Percentiles rank a stretch among this genome's conserved stretches.
Conservation (phyloP, 2,797 vertebrate genomes). For the Artibeus jamaicensis region DNA sequence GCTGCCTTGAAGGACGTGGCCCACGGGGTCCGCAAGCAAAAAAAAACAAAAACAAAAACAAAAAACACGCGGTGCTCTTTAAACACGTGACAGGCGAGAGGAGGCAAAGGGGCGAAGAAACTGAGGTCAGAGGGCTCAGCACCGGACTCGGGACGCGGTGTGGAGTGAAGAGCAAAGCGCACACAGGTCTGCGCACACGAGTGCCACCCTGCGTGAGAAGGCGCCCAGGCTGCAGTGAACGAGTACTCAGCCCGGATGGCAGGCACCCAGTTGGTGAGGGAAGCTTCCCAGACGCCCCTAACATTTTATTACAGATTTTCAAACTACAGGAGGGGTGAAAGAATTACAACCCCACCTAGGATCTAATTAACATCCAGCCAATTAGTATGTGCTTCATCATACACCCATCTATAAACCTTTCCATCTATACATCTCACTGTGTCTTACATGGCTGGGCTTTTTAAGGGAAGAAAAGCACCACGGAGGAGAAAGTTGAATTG, state of each 20-base stretch:
- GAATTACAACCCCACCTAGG: background rate
- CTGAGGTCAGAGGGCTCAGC: background rate
- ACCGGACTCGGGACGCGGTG: accelerated
- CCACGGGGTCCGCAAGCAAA: background rate
- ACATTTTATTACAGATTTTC: background rate
- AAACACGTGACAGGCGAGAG: background rate
- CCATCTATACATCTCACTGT: background rate
- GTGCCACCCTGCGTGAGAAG: accelerated
- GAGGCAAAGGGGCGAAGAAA: background rate
- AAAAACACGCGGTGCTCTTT: background rate
- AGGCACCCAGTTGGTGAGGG: accelerated
- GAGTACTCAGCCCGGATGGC: accelerated
- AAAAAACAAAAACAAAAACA: too few species aligned
- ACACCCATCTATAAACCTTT: background rate
- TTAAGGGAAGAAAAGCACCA: background rate
- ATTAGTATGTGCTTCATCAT: background rate
- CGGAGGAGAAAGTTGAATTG: background rate
- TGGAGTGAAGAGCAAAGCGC: background rate
- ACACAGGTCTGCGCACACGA: accelerated
- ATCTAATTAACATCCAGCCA: background rate
- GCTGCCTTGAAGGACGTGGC: background rate
- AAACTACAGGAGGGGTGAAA: background rate
- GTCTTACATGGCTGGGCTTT: background rate
- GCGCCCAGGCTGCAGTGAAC: accelerated
- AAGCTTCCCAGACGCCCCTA: too few species aligned